phyloP scores from a whole-genome alignment of 2,888 invertebrate species.

The Pristionchus japonicus region DNA sequence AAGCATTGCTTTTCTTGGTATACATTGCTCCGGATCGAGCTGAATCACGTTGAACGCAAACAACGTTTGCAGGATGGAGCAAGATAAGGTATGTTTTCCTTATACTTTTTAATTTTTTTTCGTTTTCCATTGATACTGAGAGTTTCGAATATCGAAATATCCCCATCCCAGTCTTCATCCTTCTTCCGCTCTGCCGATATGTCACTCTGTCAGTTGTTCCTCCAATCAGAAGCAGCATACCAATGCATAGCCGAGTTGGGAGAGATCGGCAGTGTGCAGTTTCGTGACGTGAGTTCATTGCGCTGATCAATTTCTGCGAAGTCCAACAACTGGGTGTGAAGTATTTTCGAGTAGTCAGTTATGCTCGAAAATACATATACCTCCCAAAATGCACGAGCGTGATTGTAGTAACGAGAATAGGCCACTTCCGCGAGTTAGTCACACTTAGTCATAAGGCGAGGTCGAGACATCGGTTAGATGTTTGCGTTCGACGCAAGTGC shows the following conservation, averaged over 20 bases:
- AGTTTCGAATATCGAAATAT: neutral
- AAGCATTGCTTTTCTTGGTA: neutral
- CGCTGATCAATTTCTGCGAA: too few species aligned
- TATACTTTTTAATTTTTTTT: neutral
- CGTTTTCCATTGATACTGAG: neutral
- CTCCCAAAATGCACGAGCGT: too few species aligned
- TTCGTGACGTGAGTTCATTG: constrained; percentile 67
- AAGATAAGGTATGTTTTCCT: neutral
- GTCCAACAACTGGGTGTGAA: too few species aligned
- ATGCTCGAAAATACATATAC: too few species aligned
- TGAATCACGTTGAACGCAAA: neutral
- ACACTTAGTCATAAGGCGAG: neutral
- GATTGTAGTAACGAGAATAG: too few species aligned
- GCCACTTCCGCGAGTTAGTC: too few species aligned
- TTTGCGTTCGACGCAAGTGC: too few species aligned
- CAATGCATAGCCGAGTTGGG: constrained; percentile 70
- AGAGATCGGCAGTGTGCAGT: constrained; percentile 71
- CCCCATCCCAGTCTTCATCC: constrained; percentile 49
- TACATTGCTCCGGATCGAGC: too few species aligned
- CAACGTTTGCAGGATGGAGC: neutral
- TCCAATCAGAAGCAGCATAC: constrained; percentile 71
- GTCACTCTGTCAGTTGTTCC: constrained; percentile 71
- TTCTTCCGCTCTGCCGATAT: constrained; percentile 70
- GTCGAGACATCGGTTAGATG: too few species aligned
- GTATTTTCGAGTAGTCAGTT: too few species aligned